phyloP scores from a whole-genome alignment of 1,140 invertebrate species.

The Pseudomyrmex cubaensis region DNA sequence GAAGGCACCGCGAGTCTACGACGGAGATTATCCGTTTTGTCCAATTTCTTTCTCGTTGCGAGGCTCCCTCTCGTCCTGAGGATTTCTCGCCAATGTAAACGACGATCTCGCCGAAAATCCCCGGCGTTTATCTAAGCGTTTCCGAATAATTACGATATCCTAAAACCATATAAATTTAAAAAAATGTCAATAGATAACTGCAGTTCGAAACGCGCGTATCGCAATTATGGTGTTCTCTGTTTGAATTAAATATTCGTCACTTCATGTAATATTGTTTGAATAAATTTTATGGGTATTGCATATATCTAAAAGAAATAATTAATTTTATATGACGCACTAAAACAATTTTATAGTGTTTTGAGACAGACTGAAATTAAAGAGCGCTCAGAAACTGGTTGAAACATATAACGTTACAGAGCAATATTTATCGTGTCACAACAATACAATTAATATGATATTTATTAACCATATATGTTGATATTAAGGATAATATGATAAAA shows the following conservation, averaged over 20 bases:
- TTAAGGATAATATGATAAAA: too few relatives aligned
- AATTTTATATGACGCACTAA: slow-evolving; percentile 5
- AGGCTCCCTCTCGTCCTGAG: slow-evolving; percentile 4
- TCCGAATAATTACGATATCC: slow-evolving; percentile 26
- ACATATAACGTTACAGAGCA: too few relatives aligned
- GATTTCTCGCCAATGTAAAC: slow-evolving; percentile 39
- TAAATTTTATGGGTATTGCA: slow-evolving; percentile 27
- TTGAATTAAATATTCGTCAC: slow-evolving; percentile 11
- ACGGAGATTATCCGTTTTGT: slow-evolving; percentile 53
- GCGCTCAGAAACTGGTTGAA: not conserved
- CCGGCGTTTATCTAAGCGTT: slow-evolving; percentile 7
- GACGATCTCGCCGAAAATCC: slow-evolving; percentile 23
- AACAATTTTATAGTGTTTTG: not conserved
- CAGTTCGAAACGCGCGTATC: not conserved
- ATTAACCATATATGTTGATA: too few relatives aligned
- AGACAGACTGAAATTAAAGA: slow-evolving; percentile 8
- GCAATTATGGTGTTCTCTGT: slow-evolving; percentile 34
- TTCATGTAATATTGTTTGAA: slow-evolving; percentile 22
- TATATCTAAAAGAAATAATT: slow-evolving; percentile 9
- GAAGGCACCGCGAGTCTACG: slow-evolving; percentile 26
- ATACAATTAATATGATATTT: too few relatives aligned
- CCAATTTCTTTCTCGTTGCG: slow-evolving; percentile 51
- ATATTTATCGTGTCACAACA: too few relatives aligned
- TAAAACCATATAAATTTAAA: slow-evolving; percentile 8
- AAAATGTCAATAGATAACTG: slow-evolving; percentile 46